Conservation (phyloP, 2,888 invertebrate genomes). For the Pedicia rivosa region DNA sequence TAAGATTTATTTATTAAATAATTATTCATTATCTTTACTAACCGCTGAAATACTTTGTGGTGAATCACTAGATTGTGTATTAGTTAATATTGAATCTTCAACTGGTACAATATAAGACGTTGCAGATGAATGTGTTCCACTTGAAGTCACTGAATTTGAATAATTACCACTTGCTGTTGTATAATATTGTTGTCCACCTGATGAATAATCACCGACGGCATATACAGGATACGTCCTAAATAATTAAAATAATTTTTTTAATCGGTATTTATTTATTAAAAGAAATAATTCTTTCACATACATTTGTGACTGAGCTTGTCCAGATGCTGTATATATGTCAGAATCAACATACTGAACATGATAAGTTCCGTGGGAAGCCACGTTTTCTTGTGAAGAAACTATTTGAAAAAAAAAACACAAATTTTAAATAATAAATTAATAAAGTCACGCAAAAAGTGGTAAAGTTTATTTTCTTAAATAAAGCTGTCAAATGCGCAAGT, state of each 20-base stretch:
- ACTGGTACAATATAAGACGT: constrained; percentile 52
- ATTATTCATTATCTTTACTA: constrained; percentile 23
- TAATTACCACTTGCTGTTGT: constrained; percentile 29
- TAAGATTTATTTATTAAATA: background rate
- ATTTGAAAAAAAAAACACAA: constrained; percentile 10
- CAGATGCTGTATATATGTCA: constrained; percentile 43
- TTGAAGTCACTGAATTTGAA: constrained; percentile 41
- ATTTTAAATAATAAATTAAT: constrained; percentile 4
- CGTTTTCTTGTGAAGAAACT: constrained; percentile 29
- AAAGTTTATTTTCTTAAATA: too few species aligned
- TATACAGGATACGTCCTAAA: constrained; percentile 65
- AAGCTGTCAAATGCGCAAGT: too few species aligned
- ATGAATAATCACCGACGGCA: constrained; percentile 45
- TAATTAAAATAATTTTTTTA: constrained; percentile 4
- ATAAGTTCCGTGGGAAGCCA: constrained; percentile 30
- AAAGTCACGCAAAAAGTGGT: background rate
- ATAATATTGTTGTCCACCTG: constrained; percentile 43
- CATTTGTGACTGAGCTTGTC: constrained; percentile 43
- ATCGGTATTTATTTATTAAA: background rate
- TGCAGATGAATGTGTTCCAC: constrained; percentile 28
- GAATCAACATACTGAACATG: constrained; percentile 65
- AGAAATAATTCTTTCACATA: constrained; percentile 20
- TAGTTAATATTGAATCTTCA: constrained; percentile 44
- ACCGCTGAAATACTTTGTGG: constrained; percentile 53
- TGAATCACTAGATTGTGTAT: constrained; percentile 41